Base-by-base conservation (phyloP, 1,140 invertebrate genomes). In the Megalopta genalis region DNA sequence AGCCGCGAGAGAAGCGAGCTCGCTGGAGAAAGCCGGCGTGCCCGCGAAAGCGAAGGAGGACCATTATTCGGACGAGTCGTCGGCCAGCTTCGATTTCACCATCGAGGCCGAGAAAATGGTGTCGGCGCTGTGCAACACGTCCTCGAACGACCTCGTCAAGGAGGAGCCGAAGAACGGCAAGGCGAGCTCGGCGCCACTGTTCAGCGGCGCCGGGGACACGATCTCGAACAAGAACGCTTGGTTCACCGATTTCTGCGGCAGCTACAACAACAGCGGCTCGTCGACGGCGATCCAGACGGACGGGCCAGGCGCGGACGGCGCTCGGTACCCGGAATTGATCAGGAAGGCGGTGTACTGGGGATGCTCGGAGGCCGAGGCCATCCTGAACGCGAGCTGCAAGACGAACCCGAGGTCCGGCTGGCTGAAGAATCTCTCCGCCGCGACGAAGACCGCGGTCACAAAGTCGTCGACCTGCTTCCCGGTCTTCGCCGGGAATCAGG, bases 21-120 rank as follows among this genome's bases (percentile, higher is more conserved):
- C 78, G 8, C 67, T 70, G 52, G 77, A 83, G 5, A 88, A 79
- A 21, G 16, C 39, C 3, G 16, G 63, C 21, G 32, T 62, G 8
- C 39, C 59, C 9, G 25, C 74, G 4, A 87, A 86, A 46, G 65
- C 52, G 1, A 81, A 81, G 3, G 90, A 91, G 6, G 90, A 92
- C 14, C 84, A 75, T 69, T 82, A 86, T 21, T 91, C 90, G 0
- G 91, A 91, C 80, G 88, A 90, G 14, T 92, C 90, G 0, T 90
- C 88, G 32, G 69, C 81, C 6, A 91, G 86, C 77, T 92, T 92
- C 69, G 90, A 92, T 60, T 92, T 92, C 59, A 92, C 91, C 0
- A 90, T 92, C 23, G 91, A 92, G 63, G 91, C 91, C 23, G 91
- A 92, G 21, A 91, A 91, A 46, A 92, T 92, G 91, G 91, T 92